Base-by-base conservation (phyloP, 2,888 invertebrate genomes). In the Lasioglossum marginatum region DNA sequence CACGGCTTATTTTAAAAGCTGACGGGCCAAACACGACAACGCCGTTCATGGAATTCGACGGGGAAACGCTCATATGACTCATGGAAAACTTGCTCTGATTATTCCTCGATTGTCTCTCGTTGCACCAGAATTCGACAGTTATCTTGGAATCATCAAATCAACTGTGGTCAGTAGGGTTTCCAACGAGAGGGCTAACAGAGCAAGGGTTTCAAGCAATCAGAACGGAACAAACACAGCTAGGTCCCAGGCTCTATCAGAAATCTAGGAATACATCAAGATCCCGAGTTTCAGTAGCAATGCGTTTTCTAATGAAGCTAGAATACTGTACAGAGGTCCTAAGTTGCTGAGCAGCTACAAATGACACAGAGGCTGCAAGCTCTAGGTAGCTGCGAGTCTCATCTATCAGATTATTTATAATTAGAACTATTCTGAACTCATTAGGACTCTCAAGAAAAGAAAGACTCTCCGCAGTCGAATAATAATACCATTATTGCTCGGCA, bases 1-100 rank as follows among this genome's bases (percentile, higher is more conserved):
- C 88, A 77, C 78, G 77, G 79, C 77, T 87, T 81, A 77, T 83
- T 83, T 81, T 66, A 6, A 37, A 81, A 86, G 78, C 77, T 43
- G 79, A 86, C 81, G 31, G 16, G 4, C 45, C 1, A 23, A n/a
- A 23, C 84, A 31, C 68, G 85, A 66, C 31, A 19, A 12, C 31
- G 71, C 2, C 40, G 27, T 34, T 27, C 57, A 23, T 6, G 63
- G 63, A 75, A 84, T 57, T 68, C 52, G 16, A 12, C 45, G 48
- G 31, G 14, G 31, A 57, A 57, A n/a, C 37, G n/a, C n/a, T 45
- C 10, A 43, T n/a, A 2, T 31, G 34, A 63, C 6, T 57, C 57
- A 45, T 5, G n/a, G 43, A 66, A 66, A 31, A 31, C 31, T 12
- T 8, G 4, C 12, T 57, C n/a, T 4, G 4, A 52, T 52, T n/a